Conservation (phyloP, 2,797 vertebrate species). For the Ciconia nigra region DNA sequence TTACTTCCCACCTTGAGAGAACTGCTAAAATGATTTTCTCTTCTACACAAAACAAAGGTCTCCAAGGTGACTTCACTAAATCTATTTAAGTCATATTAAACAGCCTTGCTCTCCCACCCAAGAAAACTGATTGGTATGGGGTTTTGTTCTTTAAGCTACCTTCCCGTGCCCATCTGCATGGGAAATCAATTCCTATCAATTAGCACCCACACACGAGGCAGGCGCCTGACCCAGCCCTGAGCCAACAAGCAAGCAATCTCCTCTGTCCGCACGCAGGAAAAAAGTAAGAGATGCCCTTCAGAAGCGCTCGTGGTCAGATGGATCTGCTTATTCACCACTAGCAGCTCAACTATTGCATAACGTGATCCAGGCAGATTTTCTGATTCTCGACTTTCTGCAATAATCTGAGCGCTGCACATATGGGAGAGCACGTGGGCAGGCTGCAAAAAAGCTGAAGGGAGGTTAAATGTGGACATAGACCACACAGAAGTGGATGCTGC, state of each 20-base stretch:
- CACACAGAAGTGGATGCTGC: neutral
- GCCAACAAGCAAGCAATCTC: neutral
- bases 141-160: neutral
- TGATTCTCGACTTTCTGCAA: neutral
- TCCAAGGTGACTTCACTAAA: neutral
- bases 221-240: neutral
- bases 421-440: neutral
- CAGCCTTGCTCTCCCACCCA: neutral
- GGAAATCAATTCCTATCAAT: neutral
- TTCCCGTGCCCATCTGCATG: neutral
- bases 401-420: rapidly evolving
- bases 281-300: neutral
- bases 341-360: neutral
- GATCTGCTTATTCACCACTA: neutral
- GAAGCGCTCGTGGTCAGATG: neutral
- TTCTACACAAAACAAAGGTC: neutral
- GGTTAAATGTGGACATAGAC: rapidly evolving
- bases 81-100: neutral
- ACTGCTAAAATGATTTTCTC: neutral
- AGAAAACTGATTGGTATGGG: rapidly evolving
- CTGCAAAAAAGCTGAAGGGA: neutral
- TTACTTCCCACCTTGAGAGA: neutral
- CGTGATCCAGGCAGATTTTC: neutral
- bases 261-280: rapidly evolving
- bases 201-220: neutral